Evolutionary conservation across 2,113 vertebrate species (phyloP).

Genomic region (rat (Rattus norvegicus)): DNA sequence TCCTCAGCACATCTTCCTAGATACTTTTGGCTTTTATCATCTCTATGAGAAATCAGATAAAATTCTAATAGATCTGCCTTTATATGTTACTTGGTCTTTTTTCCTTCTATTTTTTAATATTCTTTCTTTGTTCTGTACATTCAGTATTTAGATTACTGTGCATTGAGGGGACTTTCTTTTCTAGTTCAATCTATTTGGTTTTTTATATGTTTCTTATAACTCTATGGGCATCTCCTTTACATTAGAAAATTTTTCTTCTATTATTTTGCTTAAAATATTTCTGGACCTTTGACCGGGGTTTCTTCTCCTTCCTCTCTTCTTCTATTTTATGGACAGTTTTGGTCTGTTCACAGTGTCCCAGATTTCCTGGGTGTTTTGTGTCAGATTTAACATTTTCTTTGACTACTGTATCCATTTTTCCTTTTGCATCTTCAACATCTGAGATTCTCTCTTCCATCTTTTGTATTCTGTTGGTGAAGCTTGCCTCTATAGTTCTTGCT

Average conservation of each 20-base stretch:
- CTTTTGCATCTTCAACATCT: background rate
- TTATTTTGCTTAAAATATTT: background rate
- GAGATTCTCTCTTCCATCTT: background rate
- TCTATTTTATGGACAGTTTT: background rate
- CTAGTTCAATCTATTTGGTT: background rate
- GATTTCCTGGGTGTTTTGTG: background rate
- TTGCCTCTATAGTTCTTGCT: background rate
- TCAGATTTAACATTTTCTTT: background rate
- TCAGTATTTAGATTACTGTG: background rate
- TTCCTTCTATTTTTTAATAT: background rate
- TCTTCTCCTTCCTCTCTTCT: background rate
- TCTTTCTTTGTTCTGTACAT: background rate
- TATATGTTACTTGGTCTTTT: background rate
- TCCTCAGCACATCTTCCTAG: background rate
- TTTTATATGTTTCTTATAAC: background rate
- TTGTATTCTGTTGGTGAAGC: background rate
- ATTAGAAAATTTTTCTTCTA: background rate
- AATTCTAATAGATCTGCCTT: background rate
- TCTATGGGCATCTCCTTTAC: background rate
- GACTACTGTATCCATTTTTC: background rate
- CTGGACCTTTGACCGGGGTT: background rate
- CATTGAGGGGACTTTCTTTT: background rate
- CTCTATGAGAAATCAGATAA: background rate
- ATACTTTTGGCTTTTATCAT: background rate
- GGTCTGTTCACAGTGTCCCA: background rate